Conservation (phyloP, 2,113 vertebrate genomes). For the Arenaria interpres region DNA sequence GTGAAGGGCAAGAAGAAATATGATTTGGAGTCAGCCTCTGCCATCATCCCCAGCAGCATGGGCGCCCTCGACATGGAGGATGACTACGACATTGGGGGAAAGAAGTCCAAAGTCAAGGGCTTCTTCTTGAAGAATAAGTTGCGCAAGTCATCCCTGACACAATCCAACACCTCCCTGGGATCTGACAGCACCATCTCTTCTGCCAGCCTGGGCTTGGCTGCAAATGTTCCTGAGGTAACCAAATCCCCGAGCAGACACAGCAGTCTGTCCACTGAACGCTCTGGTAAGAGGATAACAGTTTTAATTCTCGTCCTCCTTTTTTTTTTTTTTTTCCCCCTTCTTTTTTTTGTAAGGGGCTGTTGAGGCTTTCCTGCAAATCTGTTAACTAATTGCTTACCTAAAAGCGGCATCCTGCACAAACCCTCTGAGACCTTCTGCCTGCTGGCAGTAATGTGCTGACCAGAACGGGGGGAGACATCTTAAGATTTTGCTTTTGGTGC, state of each 20-base stretch:
- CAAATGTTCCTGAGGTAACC: conserved; percentile 74
- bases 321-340: neutral
- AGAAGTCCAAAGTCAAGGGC: conserved; percentile 84
- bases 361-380: neutral
- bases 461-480: accelerated
- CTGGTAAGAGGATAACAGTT: conserved; percentile 76
- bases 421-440: accelerated
- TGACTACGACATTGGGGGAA: conserved; percentile 78
- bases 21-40: conserved; percentile 84
- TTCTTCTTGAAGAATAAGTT: conserved; percentile 90
- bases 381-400: neutral
- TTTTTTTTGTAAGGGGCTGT: neutral
- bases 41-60: conserved; percentile 83
- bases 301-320: neutral
- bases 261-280: conserved; percentile 86
- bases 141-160: conserved; percentile 89
- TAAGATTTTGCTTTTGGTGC: neutral
- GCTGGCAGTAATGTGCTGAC: neutral
- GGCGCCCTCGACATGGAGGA: conserved; percentile 85
- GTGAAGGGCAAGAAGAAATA: conserved; percentile 86
- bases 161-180: conserved; percentile 91
- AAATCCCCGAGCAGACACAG: conserved; percentile 84
- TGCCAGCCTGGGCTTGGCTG: conserved; percentile 82
- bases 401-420: neutral
- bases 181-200: conserved; percentile 95